Evolutionary conservation across 1,140 invertebrate genomes (phyloP).

Genomic region (Caerostris extrusa): DNA sequence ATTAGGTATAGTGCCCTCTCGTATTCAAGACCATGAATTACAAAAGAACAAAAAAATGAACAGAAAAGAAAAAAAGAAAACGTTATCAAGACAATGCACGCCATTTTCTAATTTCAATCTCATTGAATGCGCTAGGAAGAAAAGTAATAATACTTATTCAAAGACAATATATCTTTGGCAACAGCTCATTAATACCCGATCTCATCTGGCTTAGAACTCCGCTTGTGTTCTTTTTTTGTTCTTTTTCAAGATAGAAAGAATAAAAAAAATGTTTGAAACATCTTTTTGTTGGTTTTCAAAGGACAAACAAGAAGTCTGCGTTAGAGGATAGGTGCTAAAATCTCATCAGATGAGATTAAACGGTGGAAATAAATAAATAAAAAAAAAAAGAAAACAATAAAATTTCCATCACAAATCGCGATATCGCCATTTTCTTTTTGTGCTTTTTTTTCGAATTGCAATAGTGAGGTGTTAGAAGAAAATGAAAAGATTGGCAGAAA

Average conservation of each 20-base stretch:
- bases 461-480: background rate
- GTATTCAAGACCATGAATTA: too few relatives aligned
- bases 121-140: background rate
- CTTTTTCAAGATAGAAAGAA: too few relatives aligned
- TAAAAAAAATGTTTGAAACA: too few relatives aligned
- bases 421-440: constrained; percentile 35
- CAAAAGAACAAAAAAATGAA: too few relatives aligned
- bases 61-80: background rate
- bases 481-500: constrained; percentile 2
- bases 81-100: background rate
- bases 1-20: too few relatives aligned
- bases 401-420: constrained; percentile 21
- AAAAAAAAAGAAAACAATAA: constrained; percentile 20
- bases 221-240: background rate
- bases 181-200: constrained; percentile 22
- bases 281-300: too few relatives aligned
- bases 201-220: background rate
- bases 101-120: background rate
- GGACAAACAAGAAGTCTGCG: background rate
- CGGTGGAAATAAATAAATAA: background rate
- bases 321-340: background rate
- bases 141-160: constrained; percentile 33
- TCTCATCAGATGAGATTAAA: constrained; percentile 18
- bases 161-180: constrained; percentile 3
- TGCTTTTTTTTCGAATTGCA: background rate